Base-by-base conservation (phyloP, 2,888 invertebrate genomes). In the Diaprepes abbreviatus region DNA sequence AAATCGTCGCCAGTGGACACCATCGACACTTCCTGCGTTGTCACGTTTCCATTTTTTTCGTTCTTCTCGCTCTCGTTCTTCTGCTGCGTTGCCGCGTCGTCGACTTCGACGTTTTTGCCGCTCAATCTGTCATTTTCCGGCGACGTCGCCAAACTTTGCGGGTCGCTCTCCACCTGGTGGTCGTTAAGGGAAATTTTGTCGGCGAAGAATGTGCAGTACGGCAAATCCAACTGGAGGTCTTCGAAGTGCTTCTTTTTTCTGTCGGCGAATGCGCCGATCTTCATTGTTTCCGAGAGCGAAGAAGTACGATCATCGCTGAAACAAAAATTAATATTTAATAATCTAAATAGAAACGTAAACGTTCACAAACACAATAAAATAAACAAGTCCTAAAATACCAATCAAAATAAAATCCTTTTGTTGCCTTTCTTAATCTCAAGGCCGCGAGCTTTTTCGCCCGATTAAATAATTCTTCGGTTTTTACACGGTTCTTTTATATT, bases 241-340 rank as follows among this genome's bases (percentile, higher is more conserved):
- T 81, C 80, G 33, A 77, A 66, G 79, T 87, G 87, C 54, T 90
- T 85, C 79, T 89, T 89, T n/a, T 87, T 73, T 28, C 87, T 85
- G 76, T 91, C 91, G 4, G 92, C 93, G 83, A 94, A 94, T 0
- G 93, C 93, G 40, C 93, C 93, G 0, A 91, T 89, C 74, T 91
- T 91, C 79, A 93, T 85, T 0, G 92, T 92, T 76, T 91, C 91
- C 66, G 89, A 89, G 52, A 93, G 84, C 60, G 92, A 91, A 43
- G 91, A 86, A 57, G 87, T 87, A 74, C 89, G 91, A 75, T 91
- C 91, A 33, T 91, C 92, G 66, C 87, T 88, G 79, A 48, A 85
- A 68, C 4, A 43, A 36, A 68, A 54, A n/a, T n/a, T n/a, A n/a
- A n/a, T n/a, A n/a, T n/a, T n/a, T n/a, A n/a, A n/a, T n/a, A n/a